Evolutionary conservation across 2,113 vertebrate species (phyloP), one percentile per base, ranked within the genome.

Genomic region (Sylvietta virens): DNA sequence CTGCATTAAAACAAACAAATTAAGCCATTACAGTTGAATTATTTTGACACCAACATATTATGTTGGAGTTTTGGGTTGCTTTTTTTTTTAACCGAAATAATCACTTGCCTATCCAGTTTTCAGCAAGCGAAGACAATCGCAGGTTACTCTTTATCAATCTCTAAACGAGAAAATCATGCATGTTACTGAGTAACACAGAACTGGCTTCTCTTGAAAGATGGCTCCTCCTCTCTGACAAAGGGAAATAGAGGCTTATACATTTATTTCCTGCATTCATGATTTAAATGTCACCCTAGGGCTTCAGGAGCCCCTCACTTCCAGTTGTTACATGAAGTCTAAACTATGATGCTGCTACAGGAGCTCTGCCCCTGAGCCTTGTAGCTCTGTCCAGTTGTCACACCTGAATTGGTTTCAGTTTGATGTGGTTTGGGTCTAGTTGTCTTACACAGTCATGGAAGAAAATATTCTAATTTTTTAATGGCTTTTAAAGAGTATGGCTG

Each of bases 61-160:
- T 2, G 2, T 2, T 10, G 19, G 11, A 6, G 4, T 9, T 44
- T 48, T 33, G 15, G 21, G 3, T 42, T 31, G 10, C 4, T 7
- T 30, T 53, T 18, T 12, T 31, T 56, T 12, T 37, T 2, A 19
- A 45, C 35, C 79, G 37, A 56, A 81, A 82, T 79, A 79, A 37
- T 78, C 0, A 0, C 26, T 65, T 72, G 44, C 19, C 57, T 64
- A 42, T 50, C 15, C 27, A 80, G 9, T 60, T 83, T 66, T 70
- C 35, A 78, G 44, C 1, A 24, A 56, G 37, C 1, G 4, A 91
- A 80, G 18, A 35, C n/a, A 86, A 53, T 15, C 4, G 3, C 11
- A 79, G 28, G 4, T 48, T 77, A 28, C 13, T 71, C 44, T 48
- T n/a, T 37, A 54, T 0, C 33, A 4, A 0, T 45, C 15, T 78